Percentiles rank a stretch among this genome's conserved stretches.
phyloP scores from a whole-genome alignment of 2,797 vertebrate species.

The Hydrolagus colliei region DNA sequence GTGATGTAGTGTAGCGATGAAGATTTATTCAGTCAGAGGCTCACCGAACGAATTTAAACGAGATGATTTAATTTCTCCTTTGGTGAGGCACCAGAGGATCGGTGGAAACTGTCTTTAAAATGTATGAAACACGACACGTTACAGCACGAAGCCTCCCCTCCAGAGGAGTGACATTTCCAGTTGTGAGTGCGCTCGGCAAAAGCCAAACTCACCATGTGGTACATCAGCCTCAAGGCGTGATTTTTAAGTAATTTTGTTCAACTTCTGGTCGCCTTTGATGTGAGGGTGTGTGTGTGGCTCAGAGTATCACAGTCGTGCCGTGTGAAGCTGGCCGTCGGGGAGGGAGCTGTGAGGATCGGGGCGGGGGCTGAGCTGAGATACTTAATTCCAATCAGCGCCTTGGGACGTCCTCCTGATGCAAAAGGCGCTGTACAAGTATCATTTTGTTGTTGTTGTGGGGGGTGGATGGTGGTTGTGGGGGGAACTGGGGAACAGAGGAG shows the following conservation, averaged over 20 bases:
- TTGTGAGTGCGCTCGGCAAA: background rate
- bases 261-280: constrained; percentile 21
- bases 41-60: background rate
- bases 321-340: background rate
- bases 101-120: constrained; percentile 1
- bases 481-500: background rate
- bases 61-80: constrained; percentile 20
- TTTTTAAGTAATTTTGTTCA: constrained; percentile 24
- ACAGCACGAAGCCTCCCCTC: background rate
- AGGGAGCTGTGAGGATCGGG: background rate
- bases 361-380: background rate
- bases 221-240: constrained; percentile 22
- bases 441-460: too few relatives aligned
- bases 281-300: background rate
- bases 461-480: background rate
- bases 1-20: background rate
- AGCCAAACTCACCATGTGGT: constrained; percentile 12
- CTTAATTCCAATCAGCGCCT: background rate
- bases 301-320: background rate
- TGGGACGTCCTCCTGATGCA: too few relatives aligned
- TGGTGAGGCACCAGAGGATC: background rate
- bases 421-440: too few relatives aligned
- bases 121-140: background rate
- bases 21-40: background rate
- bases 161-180: constrained; percentile 5